These are phyloP conservation scores for Drosophila pruinosa DNA, from an alignment of 1,140 invertebrate genomes.

Conservation along the genomic window DNA sequence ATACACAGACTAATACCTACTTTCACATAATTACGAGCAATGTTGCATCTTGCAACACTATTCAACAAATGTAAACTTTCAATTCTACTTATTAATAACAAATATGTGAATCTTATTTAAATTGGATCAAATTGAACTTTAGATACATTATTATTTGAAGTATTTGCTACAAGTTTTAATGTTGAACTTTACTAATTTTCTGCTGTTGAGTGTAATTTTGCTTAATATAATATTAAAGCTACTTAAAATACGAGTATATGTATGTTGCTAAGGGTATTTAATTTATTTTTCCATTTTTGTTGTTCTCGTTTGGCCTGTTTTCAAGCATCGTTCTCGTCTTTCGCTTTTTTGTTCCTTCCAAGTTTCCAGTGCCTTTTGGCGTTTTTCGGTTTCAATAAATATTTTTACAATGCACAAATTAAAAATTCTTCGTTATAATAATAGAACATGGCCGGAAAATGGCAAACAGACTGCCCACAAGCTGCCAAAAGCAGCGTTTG, in stretches of 20 bases:
- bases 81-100: too few species aligned
- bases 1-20: constrained; percentile 2
- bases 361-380: constrained; percentile 45
- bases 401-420: constrained; percentile 79
- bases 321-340: constrained; percentile 9
- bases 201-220: background rate
- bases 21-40: constrained; percentile 17
- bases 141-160: too few species aligned
- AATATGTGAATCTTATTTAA: too few species aligned
- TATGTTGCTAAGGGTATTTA: background rate
- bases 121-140: too few species aligned
- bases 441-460: constrained; percentile 43
- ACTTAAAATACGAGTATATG: background rate
- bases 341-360: background rate
- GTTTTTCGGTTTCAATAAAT: constrained; percentile 78
- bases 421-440: constrained; percentile 74
- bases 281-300: constrained; percentile 31
- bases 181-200: background rate
- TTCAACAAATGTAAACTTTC: background rate
- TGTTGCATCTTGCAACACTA: constrained; percentile 18
- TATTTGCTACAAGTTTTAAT: background rate
- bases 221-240: background rate
- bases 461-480: constrained; percentile 35
- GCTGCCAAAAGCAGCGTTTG: constrained; percentile 22
- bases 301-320: constrained; percentile 36